Base-by-base conservation (phyloP, 1,140 invertebrate species). In the Parapsyche elsis region DNA sequence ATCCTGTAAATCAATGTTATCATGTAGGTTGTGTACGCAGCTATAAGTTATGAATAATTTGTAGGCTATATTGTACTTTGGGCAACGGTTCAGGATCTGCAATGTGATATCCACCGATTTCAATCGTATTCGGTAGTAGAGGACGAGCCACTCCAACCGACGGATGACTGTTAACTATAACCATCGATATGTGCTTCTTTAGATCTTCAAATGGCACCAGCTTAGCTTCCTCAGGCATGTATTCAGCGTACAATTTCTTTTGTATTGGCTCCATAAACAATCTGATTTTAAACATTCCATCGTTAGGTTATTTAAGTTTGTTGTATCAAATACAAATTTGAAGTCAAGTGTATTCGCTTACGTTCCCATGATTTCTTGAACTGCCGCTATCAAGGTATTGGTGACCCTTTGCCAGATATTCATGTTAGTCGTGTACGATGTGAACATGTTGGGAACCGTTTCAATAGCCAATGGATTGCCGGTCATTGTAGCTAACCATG, bases 71-170 rank as follows among this genome's bases (percentile, higher is more conserved):
- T 71, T 45, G 9, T 70, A 83, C 82, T 59, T 81, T 30, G 38
- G 82, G 79, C 38, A 81, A 67, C 7, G 82, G 80, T 67, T 81
- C 64, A 14, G 75, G 23, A 9, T 81, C 78, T 78, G 46, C 71
- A 21, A 83, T 83, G 16, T 83, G 82, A 49, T 80, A 83, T 57
- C 82, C 82, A 5, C 80, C 82, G n/a, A 83, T 78, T 67, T 83
- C 82, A 0, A 83, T 59, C 12, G 82, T 30, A 38, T 83, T 83
- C n/a, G 82, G 82, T 30, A 81, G 71, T 9, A 81, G 44, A 7
- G 82, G 82, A 1, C 82, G 44, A 7, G 71, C 80, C 5, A 80
- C 16, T 38, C 80, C 80, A n/a, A 79, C 14, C 9, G 82, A 83
- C 0, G 82, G 80, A 74, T 83, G 80, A 67, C 64, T 81, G 75